Base-by-base conservation (phyloP, 1,140 invertebrate genomes). In the Venustaconcha ellipsiformis region DNA sequence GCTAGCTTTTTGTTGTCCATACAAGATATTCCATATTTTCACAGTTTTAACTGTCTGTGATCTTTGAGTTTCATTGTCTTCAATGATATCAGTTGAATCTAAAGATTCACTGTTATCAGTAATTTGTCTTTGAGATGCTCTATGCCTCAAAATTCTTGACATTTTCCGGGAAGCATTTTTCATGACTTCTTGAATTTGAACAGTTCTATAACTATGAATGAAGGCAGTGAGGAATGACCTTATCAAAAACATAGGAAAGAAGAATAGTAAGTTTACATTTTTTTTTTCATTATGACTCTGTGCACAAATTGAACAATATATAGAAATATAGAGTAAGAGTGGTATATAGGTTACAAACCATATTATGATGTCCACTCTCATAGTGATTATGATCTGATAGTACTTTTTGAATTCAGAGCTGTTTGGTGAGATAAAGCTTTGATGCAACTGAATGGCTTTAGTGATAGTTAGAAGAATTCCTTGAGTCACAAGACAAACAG, bases 301-400 rank as follows among this genome's bases (percentile, higher is more conserved):
- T 15, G 63, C 15, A 48, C 78, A 78, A 59, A 67, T 63, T 18
- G 67, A 57, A 58, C 74, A 81, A 20, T 74, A 70, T 15, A 82
- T 55, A 14, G 55, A 67, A 15, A 81, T 60, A 59, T 82, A 87
- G 18, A 76, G 58, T 11, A 81, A 71, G 30, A 82, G 73, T 18
- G 84, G 85, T 26, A 84, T 15, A 59, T 82, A 84, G 62, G 78
- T 78, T 4, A 74, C 5, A 11, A 73, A 56, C 79, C 80, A 82
- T n/a, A 80, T 60, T 18, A 72, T 65, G 11, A 80, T 64, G 23
- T 87, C 83, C 23, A 80, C 72, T 26, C 76, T 37, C 2, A 80
- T 69, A 0, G 80, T 82, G 5, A 59, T 62, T 13, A 81, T 69
- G 14, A 87, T 64, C n/a, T 75, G 67, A 14, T 59, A 55, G 68